Base-by-base conservation (phyloP, 2,797 vertebrate genomes). In the Lepus oiostolus region DNA sequence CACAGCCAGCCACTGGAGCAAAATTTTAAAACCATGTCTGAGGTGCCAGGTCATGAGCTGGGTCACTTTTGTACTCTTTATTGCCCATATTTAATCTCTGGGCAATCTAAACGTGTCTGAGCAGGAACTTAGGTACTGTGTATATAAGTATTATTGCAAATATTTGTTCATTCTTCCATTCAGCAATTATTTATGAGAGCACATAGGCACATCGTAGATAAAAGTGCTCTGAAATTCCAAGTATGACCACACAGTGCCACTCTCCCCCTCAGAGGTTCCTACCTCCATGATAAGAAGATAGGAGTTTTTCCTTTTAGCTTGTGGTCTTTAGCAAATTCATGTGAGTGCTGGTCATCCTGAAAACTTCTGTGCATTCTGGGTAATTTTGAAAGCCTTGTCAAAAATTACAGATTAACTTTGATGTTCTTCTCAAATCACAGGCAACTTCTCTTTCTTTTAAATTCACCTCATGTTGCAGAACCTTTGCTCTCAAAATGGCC, bases 141-240 rank as follows among this genome's bases (percentile, higher is more conserved):
- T 62, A 22, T 89, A 16, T 58, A 58, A 58, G 54, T 21, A 32
- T 71, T 88, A 50, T 8, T 54, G n/a, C 50, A 93, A 80, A 76
- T 93, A 68, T 21, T 80, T 91, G 38, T 83, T 89, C 17, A 70
- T 93, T 75, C 28, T 88, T 80, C 77, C 35, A 83, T 75, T 88
- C 47, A 77, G 42, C 68, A 96, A 91, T 63, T 87, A 80, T 70
- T 80, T 83, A 58, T 88, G n/a, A 68, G 54, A n/a, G 75, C 47
- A 16, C 63, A 11, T 14, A 77, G 85, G 8, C n/a, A 79, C 50
- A 71, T 52, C 19, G 65, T 79, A 88, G 19, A 52, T 50, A 21
- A 14, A 17, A n/a, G 32, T 50, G 42, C 30, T 84, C 42, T 75
- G 60, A 68, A 35, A 96, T 95, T 90, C 38, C 58, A 87, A 32